A percentile compares a stretch with the other conserved stretches of the same genome.
phyloP scores from a whole-genome alignment of 1,140 invertebrate genomes.

The Drosophila repletoides region DNA sequence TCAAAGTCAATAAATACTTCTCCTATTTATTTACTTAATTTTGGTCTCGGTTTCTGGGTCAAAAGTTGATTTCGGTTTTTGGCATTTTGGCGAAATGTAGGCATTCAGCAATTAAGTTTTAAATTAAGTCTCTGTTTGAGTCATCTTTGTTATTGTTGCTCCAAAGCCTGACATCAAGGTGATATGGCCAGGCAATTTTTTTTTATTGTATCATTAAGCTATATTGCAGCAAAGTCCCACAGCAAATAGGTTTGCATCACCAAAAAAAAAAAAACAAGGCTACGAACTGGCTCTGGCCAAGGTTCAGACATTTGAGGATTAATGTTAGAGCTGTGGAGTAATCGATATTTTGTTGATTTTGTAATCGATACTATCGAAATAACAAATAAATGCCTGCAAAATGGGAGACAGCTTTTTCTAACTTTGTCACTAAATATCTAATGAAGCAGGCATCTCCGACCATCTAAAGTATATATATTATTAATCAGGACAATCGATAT shows the following conservation, averaged over 20 bases:
- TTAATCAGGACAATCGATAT: too few relatives aligned
- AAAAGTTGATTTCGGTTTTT: slow-evolving; percentile 56
- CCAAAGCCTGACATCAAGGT: slow-evolving; percentile 52
- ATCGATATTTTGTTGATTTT: too few relatives aligned
- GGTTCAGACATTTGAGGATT: too few relatives aligned
- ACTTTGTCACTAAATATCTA: too few relatives aligned
- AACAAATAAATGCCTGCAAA: too few relatives aligned
- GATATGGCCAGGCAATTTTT: slow-evolving; percentile 21
- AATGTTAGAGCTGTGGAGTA: too few relatives aligned
- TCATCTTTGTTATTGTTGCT: slow-evolving; percentile 54
- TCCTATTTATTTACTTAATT: slow-evolving; percentile 21
- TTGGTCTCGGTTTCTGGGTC: slow-evolving; percentile 39
- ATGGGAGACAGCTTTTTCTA: too few relatives aligned
- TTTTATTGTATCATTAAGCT: not conserved
- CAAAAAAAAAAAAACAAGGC: slow-evolving; percentile 16
- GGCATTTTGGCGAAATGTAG: slow-evolving; percentile 23
- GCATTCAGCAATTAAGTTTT: slow-evolving; percentile 51
- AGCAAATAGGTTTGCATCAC: slow-evolving; percentile 15
- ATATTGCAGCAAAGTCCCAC: slow-evolving; percentile 11
- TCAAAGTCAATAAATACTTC: slow-evolving; percentile 16
- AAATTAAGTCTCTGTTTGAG: too few relatives aligned
- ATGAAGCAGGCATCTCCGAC: too few relatives aligned
- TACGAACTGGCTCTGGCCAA: slow-evolving; percentile 15
- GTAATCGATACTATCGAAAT: too few relatives aligned
- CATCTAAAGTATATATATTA: too few relatives aligned